A percentile compares a stretch with the other conserved stretches of the same genome.
These are phyloP conservation scores for Odontomachus brunneus DNA, from an alignment of 1,140 invertebrate species.

Conservation along the genomic window DNA sequence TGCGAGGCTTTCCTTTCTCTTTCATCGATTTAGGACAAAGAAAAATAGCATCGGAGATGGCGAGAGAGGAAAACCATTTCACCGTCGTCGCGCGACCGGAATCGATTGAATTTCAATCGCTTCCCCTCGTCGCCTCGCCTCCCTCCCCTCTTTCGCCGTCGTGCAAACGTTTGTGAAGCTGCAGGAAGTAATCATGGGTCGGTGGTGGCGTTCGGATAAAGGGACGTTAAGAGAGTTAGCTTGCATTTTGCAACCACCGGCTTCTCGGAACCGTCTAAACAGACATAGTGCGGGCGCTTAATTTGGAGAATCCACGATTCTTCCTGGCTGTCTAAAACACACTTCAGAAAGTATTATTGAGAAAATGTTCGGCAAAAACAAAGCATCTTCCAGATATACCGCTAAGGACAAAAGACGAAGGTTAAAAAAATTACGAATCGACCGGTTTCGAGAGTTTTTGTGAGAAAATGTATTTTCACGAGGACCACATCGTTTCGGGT, in stretches of 20 bases:
- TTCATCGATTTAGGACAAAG: slow-evolving; percentile 73
- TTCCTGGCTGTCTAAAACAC: too few relatives aligned
- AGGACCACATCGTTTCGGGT: too few relatives aligned
- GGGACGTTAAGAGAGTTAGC: too few relatives aligned
- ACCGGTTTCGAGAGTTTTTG: too few relatives aligned
- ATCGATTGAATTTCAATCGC: slow-evolving; percentile 74
- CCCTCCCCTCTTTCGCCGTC: background rate
- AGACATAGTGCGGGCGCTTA: too few relatives aligned
- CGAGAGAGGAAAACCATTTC: slow-evolving; percentile 65
- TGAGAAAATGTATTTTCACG: too few relatives aligned
- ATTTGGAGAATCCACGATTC: too few relatives aligned
- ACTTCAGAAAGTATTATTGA: too few relatives aligned
- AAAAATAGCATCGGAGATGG: slow-evolving; percentile 29
- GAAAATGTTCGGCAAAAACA: too few relatives aligned
- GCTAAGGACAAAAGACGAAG: too few relatives aligned
- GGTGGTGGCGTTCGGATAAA: background rate
- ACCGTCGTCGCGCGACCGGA: slow-evolving; percentile 32
- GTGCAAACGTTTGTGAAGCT: slow-evolving; percentile 30
- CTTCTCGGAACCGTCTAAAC: background rate
- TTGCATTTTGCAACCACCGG: background rate
- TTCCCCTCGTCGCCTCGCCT: background rate
- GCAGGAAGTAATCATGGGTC: slow-evolving; percentile 19
- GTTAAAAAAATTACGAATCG: too few relatives aligned
- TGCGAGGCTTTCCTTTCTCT: slow-evolving; percentile 69
- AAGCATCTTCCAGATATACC: too few relatives aligned